A percentile compares a stretch with the other conserved stretches of the same genome.
These are phyloP conservation scores for Drosophila mimica DNA, from an alignment of 2,888 invertebrate species.

Conservation along the genomic window DNA sequence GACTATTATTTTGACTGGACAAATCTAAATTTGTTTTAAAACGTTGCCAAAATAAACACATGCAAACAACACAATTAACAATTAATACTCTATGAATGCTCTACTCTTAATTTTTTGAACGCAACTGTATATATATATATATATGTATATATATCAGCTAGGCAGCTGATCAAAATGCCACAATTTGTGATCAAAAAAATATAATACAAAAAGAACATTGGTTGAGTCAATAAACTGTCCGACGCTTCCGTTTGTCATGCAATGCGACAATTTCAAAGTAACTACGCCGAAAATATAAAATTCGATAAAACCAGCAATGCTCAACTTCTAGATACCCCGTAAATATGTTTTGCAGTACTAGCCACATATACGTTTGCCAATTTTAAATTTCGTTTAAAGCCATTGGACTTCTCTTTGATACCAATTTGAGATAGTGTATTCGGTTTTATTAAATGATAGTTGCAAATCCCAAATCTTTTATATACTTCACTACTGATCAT, in stretches of 20 bases:
- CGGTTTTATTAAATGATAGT: not conserved
- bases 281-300: conserved; percentile 6
- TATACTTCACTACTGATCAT: not conserved
- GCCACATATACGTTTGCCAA: not conserved
- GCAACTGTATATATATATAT: not conserved
- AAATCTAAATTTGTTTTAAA: not conserved
- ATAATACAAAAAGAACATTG: conserved; percentile 53
- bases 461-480: not conserved
- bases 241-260: conserved; percentile 49
- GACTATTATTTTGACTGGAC: not conserved
- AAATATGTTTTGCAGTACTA: not conserved
- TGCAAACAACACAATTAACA: not conserved
- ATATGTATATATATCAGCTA: not conserved
- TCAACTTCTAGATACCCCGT: conserved; percentile 8
- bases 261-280: conserved; percentile 44
- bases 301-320: not conserved
- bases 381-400: not conserved
- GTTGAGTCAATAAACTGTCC: conserved; percentile 65
- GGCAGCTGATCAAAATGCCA: conserved; percentile 46
- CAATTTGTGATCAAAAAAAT: conserved; percentile 58
- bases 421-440: not conserved
- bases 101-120: not conserved
- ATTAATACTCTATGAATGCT: not conserved
- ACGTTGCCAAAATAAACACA: not conserved
- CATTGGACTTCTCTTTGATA: not conserved